Base-by-base conservation (phyloP, 2,113 vertebrate species). In the Ceuthmochares aereus region DNA sequence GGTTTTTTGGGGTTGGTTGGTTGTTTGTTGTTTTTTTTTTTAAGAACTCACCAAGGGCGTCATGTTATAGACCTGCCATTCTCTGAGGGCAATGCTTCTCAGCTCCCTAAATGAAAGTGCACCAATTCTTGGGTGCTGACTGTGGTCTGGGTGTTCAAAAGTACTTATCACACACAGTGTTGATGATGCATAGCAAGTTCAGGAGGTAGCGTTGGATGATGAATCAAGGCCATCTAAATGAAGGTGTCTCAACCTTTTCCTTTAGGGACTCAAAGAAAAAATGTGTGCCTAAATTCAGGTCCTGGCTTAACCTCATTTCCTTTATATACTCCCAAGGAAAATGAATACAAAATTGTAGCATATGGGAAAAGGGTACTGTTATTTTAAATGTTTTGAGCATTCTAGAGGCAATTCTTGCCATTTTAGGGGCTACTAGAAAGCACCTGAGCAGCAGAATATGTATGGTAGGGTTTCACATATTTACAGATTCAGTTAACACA, bases 151-250 rank as follows among this genome's bases (percentile, higher is more conserved):
- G 76, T 30, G 4, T 1, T 68, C 76, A 4, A 27, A 8, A 49
- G 30, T 2, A 0, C 58, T 84, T 0, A 3, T 78, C 66, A 76
- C 55, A 29, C 36, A 12, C 25, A 2, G 43, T 0, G 74, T 66
- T 37, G 78, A 54, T 0, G 8, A 12, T 1, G 63, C 70, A 36
- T 12, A n/a, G 51, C 42, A 52, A 81, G 47, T 14, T 89, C 64
- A 59, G 80, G 62, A 83, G 73, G 47, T 32, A 4, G 40, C 1
- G 1, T 8, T 63, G 52, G 7, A 25, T n/a, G 60, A 81, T 67
- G 83, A 42, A 76, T 91, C 92, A 89, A 94, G 47, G 89, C 47
- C 45, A 42, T 21, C 22, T 49, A 20, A 90, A 87, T 45, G 27
- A 69, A 52, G 60, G 37, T n/a, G 74, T 56, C 69, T 79, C 69